These are phyloP conservation scores for Drosophila multiciliata DNA, from an alignment of 2,888 invertebrate genomes.

Conservation along the genomic window DNA sequence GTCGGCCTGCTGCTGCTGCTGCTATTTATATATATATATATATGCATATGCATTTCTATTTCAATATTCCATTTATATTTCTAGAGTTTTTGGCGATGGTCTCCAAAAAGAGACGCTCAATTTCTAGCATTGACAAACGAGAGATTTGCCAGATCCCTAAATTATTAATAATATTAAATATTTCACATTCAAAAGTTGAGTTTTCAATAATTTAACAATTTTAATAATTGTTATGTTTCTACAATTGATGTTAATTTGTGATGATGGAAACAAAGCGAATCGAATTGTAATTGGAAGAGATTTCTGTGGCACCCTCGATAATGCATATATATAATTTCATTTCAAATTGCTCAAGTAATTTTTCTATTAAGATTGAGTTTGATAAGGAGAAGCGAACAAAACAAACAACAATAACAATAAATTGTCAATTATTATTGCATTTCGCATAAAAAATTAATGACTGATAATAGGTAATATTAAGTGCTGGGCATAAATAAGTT, in stretches of 20 bases:
- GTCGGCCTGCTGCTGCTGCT: conserved; percentile 25
- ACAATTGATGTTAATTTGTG: background rate
- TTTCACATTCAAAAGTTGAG: background rate
- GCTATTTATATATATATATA: conserved; percentile 1
- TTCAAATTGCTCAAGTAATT: conserved; percentile 26
- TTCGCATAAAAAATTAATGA: fast-evolving
- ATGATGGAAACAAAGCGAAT: background rate
- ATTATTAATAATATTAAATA: background rate
- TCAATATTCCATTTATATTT: conserved; percentile 24
- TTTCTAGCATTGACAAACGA: background rate
- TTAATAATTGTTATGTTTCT: background rate
- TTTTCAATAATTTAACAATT: background rate
- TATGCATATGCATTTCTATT: conserved; percentile 48
- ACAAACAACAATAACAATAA: background rate
- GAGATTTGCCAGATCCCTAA: background rate
- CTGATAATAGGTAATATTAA: background rate
- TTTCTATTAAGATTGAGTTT: conserved; percentile 19
- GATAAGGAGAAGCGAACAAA: conserved; percentile 50
- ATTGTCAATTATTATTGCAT: background rate
- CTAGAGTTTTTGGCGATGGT: background rate
- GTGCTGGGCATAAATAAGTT: background rate
- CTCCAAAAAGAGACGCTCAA: background rate
- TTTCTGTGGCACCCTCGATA: background rate
- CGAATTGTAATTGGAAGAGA: background rate
- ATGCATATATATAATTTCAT: conserved; percentile 21